Evolutionary conservation across 2,888 invertebrate species (phyloP).

Genomic region (Gerris lacustris): DNA sequence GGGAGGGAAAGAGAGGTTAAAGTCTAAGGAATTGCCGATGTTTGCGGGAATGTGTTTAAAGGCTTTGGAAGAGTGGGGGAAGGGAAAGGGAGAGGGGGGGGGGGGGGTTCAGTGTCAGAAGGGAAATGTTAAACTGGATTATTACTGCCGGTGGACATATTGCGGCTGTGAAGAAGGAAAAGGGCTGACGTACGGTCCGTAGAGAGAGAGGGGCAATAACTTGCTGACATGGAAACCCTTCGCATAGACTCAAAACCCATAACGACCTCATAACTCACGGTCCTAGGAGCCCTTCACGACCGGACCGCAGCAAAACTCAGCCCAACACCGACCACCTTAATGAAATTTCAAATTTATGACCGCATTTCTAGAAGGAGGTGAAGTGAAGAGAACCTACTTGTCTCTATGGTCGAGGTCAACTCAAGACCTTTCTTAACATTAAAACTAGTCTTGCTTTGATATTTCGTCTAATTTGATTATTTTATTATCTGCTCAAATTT

Average conservation of each 20-base stretch:
- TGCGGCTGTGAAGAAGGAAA: background rate
- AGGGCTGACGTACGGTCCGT: background rate
- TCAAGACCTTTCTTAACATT: too few relatives aligned
- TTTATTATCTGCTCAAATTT: too few relatives aligned
- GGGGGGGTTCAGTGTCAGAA: too few relatives aligned
- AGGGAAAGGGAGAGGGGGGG: too few relatives aligned
- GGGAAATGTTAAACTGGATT: too few relatives aligned
- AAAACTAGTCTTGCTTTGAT: too few relatives aligned
- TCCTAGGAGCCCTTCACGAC: background rate
- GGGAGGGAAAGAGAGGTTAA: too few relatives aligned
- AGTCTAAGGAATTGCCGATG: too few relatives aligned
- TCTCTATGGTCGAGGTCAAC: background rate
- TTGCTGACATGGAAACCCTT: background rate
- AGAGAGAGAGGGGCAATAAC: background rate
- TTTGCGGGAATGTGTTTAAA: too few relatives aligned
- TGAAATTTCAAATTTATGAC: conserved; percentile 5
- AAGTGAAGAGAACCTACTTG: background rate
- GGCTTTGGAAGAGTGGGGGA: too few relatives aligned
- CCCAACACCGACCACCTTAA: background rate
- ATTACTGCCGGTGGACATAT: background rate
- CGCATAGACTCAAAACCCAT: background rate
- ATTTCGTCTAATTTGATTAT: too few relatives aligned
- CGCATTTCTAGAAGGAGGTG: background rate
- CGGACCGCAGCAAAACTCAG: too few relatives aligned
- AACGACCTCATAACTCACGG: background rate